Percentiles rank a stretch among this genome's conserved stretches.
These are phyloP conservation scores for Pelecanoides urinatrix DNA, from an alignment of 2,113 vertebrate genomes.

Conservation along the genomic window DNA sequence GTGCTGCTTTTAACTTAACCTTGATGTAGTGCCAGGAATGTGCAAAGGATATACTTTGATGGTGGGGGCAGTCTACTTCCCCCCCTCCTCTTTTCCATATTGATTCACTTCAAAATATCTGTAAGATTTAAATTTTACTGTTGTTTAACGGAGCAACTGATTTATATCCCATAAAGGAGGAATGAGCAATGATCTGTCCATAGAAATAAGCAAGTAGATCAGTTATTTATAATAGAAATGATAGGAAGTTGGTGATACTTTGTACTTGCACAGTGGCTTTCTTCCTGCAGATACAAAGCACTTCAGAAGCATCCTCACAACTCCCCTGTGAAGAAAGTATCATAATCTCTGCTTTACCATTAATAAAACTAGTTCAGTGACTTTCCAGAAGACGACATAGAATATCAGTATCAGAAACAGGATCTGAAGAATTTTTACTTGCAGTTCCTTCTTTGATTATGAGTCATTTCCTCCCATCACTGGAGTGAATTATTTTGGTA, in stretches of 20 bases:
- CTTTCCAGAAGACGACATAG: slow-evolving; percentile 3
- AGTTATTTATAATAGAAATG: neutral
- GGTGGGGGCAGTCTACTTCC: neutral
- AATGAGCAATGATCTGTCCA: neutral
- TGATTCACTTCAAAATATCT: slow-evolving; percentile 3
- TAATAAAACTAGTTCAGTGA: neutral
- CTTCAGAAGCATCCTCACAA: neutral
- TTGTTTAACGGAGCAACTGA: neutral
- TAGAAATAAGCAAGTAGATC: neutral
- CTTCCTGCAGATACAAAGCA: neutral
- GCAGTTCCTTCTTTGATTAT: neutral
- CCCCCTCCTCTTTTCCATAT: neutral
- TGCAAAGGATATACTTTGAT: slow-evolving; percentile 69
- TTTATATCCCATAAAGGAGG: neutral
- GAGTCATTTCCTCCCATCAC: slow-evolving; percentile 4
- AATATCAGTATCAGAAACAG: neutral
- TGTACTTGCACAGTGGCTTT: neutral
- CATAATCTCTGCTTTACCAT: neutral
- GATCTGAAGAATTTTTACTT: slow-evolving; percentile 27
- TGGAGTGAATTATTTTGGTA: slow-evolving; percentile 6
- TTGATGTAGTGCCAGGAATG: slow-evolving; percentile 84
- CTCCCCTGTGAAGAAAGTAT: neutral
- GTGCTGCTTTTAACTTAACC: slow-evolving; percentile 77
- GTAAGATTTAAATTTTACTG: neutral
- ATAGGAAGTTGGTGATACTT: neutral